These are phyloP conservation scores for Perizoma affinitatum DNA, from an alignment of 2,888 invertebrate genomes.

Conservation along the genomic window DNA sequence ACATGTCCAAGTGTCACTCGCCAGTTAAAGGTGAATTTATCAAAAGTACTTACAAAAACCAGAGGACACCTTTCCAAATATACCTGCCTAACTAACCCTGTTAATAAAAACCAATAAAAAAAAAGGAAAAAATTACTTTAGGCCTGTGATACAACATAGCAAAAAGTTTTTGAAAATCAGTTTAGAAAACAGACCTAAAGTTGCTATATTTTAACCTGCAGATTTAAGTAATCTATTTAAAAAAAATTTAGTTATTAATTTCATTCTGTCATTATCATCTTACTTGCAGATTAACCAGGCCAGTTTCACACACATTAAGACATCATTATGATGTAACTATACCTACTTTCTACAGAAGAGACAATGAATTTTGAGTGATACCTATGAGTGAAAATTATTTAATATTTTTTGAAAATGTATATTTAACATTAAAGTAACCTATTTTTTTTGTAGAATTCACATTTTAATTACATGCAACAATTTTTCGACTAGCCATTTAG, in stretches of 20 bases:
- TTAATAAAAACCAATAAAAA: constrained; percentile 3
- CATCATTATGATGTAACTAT: not conserved
- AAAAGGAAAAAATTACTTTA: constrained; percentile 9
- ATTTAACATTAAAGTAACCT: too few relatives aligned
- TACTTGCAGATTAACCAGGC: constrained; percentile 4
- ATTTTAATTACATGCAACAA: constrained; percentile 61
- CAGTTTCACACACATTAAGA: constrained; percentile 1
- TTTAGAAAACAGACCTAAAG: constrained; percentile 12
- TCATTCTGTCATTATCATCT: too few relatives aligned
- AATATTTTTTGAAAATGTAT: not conserved
- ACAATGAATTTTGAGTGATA: not conserved
- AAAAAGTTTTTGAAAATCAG: not conserved
- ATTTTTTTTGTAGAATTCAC: not conserved
- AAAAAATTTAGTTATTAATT: too few relatives aligned
- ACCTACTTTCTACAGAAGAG: not conserved
- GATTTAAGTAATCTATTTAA: too few relatives aligned
- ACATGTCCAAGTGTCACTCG: constrained; percentile 65
- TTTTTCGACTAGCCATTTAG: constrained; percentile 69
- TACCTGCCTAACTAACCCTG: constrained; percentile 53
- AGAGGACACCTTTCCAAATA: constrained; percentile 68
- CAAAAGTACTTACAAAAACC: constrained; percentile 73
- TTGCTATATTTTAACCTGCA: too few relatives aligned
- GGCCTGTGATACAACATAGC: constrained; percentile 9
- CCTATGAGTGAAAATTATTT: not conserved
- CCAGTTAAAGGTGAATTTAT: constrained; percentile 57